Evolutionary conservation across 92 coral and sea anemone genomes (phyloP).

Genomic region (Epizoanthus stellaris): DNA sequence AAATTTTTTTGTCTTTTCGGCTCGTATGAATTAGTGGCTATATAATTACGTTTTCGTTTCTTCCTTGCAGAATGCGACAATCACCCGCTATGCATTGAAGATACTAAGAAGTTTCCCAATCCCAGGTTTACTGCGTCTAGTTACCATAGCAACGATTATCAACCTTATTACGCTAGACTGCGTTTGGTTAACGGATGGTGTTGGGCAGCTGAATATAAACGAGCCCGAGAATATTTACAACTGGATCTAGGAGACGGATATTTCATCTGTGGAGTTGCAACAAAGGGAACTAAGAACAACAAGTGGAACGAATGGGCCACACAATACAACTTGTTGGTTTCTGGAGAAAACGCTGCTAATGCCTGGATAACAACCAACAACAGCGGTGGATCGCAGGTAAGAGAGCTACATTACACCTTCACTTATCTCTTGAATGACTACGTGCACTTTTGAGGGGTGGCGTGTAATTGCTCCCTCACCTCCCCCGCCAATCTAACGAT

Average conservation of each 20-base stretch:
- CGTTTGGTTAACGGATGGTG: constrained; percentile 11
- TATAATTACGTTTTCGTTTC: background rate
- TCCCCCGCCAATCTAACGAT: too few relatives aligned
- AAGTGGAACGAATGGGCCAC: background rate
- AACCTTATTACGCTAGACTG: constrained; percentile 11
- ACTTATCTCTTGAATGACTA: too few relatives aligned
- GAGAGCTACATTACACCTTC: background rate
- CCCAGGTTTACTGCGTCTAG: constrained; percentile 14
- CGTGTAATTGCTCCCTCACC: too few relatives aligned
- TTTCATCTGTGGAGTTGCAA: constrained; percentile 38
- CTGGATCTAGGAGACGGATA: constrained; percentile 17
- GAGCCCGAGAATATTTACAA: background rate
- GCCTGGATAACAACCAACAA: background rate
- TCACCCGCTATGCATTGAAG: constrained; percentile 24
- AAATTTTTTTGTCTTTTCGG: too few relatives aligned
- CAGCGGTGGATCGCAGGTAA: constrained; percentile 30
- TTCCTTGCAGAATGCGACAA: constrained; percentile 1
- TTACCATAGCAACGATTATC: background rate
- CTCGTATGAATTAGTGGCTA: too few relatives aligned
- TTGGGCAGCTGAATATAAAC: background rate
- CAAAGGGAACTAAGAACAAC: constrained; percentile 1
- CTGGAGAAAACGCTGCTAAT: background rate
- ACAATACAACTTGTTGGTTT: constrained; percentile 2
- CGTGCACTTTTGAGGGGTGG: too few relatives aligned
- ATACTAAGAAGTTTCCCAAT: constrained; percentile 15